phyloP scores from a whole-genome alignment of 92 coral and sea anemone genomes.

The Anthopleura xanthogrammica region DNA sequence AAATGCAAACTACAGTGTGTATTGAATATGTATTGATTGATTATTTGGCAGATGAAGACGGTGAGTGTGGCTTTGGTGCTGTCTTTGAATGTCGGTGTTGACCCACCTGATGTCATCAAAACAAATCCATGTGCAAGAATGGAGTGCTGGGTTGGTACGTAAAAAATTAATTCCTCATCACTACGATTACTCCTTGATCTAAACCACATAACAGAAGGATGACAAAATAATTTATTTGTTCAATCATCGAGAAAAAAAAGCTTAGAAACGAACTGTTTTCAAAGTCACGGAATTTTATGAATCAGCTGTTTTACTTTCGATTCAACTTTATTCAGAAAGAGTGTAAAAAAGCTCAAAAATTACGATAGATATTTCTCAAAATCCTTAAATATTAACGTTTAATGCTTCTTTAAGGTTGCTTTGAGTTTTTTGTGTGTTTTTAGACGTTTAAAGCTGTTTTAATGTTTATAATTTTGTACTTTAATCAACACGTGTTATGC shows the following conservation, averaged over 20 bases:
- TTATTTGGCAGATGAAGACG: conserved; percentile 83
- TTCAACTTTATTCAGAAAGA: not conserved
- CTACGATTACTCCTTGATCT: not conserved
- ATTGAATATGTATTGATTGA: not conserved
- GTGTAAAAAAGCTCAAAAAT: not conserved
- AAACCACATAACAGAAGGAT: not conserved
- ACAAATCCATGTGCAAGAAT: conserved; percentile 94
- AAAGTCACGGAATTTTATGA: not conserved
- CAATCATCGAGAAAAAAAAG: not conserved
- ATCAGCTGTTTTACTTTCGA: conserved; percentile 41
- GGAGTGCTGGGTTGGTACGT: conserved; percentile 99
- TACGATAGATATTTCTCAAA: not conserved
- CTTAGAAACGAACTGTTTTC: not conserved
- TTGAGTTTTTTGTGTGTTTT: not conserved
- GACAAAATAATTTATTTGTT: not conserved
- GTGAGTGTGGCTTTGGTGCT: conserved; percentile 94
- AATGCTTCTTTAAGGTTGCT: not conserved
- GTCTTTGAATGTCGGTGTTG: conserved; percentile 95
- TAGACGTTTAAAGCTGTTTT: not conserved
- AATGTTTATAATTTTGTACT: not conserved
- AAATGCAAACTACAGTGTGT: not conserved
- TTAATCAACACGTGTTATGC: not conserved
- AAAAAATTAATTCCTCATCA: not conserved
- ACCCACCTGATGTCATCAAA: conserved; percentile 97
- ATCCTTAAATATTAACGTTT: not conserved